phyloP scores from a whole-genome alignment of 2,113 vertebrate species.

The Gymnocephalus cernua region DNA sequence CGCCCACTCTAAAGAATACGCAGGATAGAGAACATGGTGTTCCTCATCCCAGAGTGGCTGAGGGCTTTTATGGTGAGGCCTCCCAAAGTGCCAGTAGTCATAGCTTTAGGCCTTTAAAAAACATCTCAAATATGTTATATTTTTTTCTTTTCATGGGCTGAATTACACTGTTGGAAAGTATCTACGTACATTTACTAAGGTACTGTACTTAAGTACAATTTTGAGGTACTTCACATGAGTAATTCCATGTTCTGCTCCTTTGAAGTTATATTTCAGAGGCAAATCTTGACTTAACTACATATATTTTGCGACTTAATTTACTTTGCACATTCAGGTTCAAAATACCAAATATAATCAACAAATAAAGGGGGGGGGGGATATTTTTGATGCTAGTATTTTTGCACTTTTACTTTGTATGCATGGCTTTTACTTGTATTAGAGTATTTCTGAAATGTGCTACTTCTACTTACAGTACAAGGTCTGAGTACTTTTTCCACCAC shows the following conservation, averaged over 20 bases:
- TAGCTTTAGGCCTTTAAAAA: slow-evolving; percentile 20
- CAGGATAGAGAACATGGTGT: slow-evolving; percentile 66
- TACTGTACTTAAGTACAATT: not conserved
- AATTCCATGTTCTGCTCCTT: not conserved
- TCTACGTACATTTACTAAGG: not conserved
- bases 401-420: not conserved
- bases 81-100: slow-evolving; percentile 21
- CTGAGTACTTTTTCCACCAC: not conserved
- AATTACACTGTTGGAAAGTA: not conserved
- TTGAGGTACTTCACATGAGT: not conserved
- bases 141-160: too few relatives aligned
- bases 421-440: not conserved
- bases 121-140: not conserved
- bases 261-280: not conserved
- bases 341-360: not conserved
- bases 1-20: slow-evolving; percentile 6
- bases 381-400: not conserved
- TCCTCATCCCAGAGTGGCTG: slow-evolving; percentile 22
- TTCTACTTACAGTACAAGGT: not conserved
- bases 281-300: not conserved
- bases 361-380: not conserved
- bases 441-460: not conserved
- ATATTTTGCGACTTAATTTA: not conserved
- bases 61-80: slow-evolving; percentile 36
- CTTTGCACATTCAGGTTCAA: not conserved